Evolutionary conservation across 1,140 invertebrate species (phyloP).

Genomic region (Bombus consobrinus): DNA sequence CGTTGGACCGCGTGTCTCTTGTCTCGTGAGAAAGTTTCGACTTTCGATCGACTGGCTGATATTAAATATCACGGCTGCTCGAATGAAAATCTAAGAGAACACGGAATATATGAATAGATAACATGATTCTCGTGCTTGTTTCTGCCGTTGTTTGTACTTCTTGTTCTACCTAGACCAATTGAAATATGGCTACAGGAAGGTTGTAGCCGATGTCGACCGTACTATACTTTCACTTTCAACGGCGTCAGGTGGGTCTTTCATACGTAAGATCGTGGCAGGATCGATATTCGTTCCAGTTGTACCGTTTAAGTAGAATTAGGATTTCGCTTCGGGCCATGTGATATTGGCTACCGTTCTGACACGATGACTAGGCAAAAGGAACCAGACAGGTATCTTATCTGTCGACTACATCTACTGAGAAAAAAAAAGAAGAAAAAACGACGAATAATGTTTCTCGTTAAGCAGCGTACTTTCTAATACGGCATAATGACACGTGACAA

Average conservation of each 20-base stretch:
- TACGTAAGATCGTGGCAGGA: neutral
- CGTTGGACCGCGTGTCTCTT: constrained; percentile 50
- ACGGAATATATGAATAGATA: neutral
- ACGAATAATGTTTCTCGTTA: neutral
- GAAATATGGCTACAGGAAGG: neutral
- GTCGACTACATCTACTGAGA: neutral
- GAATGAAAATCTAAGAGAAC: neutral
- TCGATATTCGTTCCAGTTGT: neutral
- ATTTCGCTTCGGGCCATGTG: neutral
- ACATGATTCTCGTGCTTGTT: neutral
- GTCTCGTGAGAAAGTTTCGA: constrained; percentile 62
- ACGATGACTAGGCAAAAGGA: neutral
- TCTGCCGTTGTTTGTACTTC: neutral
- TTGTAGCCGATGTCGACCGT: neutral
- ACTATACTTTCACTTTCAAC: neutral
- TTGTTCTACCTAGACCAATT: neutral
- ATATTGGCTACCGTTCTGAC: neutral
- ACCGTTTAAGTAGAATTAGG: neutral
- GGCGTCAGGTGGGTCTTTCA: neutral
- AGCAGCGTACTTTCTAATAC: neutral
- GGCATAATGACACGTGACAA: neutral
- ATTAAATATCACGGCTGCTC: neutral
- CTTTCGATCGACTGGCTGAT: constrained; percentile 36
- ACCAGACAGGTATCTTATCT: neutral
- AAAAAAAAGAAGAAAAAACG: too few species aligned